phyloP scores from a whole-genome alignment of 2,113 vertebrate species.

The Grantiella picta region DNA sequence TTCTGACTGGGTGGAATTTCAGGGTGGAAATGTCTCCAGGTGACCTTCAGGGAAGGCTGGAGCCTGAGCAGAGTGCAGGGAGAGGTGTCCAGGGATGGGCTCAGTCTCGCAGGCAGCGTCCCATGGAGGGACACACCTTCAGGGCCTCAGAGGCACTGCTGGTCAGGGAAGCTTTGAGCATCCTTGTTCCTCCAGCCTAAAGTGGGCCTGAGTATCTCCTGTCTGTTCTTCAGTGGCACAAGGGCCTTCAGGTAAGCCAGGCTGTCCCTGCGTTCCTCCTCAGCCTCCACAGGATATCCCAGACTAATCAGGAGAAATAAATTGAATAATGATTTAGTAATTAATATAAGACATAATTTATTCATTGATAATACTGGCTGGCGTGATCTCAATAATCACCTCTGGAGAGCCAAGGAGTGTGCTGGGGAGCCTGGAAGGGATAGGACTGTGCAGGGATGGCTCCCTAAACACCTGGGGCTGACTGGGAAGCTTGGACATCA shows the following conservation, averaged over 20 bases:
- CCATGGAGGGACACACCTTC: background rate
- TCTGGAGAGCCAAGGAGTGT: background rate
- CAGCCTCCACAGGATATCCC: background rate
- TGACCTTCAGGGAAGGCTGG: background rate
- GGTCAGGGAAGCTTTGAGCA: background rate
- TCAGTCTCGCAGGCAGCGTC: background rate
- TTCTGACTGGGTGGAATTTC: too few species aligned
- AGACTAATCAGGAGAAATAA: background rate
- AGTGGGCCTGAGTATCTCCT: background rate
- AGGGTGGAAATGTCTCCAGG: background rate
- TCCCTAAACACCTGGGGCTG: background rate
- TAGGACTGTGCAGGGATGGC: background rate
- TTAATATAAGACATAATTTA: too few species aligned
- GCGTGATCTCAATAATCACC: background rate
- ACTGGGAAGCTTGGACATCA: background rate
- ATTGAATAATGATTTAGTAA: background rate
- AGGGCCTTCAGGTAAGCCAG: background rate
- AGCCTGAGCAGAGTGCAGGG: background rate
- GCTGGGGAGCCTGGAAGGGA: background rate
- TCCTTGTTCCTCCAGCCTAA: background rate
- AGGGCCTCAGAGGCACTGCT: background rate
- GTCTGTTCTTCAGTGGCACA: background rate
- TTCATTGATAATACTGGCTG: background rate
- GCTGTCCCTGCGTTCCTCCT: background rate
- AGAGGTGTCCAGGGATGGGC: background rate